These are phyloP conservation scores for Epinotia demarniana DNA, from an alignment of 2,888 invertebrate species.

Conservation along the genomic window DNA sequence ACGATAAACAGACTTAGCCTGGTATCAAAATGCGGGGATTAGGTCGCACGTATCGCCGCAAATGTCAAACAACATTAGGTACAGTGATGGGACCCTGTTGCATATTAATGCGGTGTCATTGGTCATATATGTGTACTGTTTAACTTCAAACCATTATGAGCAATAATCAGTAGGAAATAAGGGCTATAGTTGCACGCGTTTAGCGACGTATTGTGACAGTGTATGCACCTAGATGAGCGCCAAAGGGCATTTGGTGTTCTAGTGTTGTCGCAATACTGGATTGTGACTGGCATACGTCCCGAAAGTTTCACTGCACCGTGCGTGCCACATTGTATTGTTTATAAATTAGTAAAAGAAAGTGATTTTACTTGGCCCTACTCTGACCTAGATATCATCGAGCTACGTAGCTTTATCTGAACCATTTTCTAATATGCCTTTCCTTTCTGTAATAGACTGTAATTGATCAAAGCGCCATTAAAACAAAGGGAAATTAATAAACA, in stretches of 20 bases:
- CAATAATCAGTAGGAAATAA: slow-evolving; percentile 25
- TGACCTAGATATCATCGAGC: slow-evolving; percentile 14
- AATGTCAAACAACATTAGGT: slow-evolving; percentile 44
- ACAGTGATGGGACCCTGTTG: slow-evolving; percentile 28
- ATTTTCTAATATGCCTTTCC: slow-evolving; percentile 13
- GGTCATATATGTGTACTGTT: slow-evolving; percentile 38
- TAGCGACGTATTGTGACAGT: slow-evolving; percentile 10
- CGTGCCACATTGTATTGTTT: slow-evolving; percentile 33
- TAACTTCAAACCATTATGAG: slow-evolving; percentile 22
- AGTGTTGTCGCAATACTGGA: slow-evolving; percentile 50
- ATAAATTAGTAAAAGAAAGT: slow-evolving; percentile 31
- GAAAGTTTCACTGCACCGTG: slow-evolving; percentile 25
- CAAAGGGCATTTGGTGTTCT: slow-evolving; percentile 56
- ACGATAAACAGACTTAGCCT: not conserved
- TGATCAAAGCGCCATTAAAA: slow-evolving; percentile 26
- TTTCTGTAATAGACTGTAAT: slow-evolving; percentile 24
- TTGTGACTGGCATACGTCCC: slow-evolving; percentile 66
- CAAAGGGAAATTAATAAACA: slow-evolving; percentile 34
- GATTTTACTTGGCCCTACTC: slow-evolving; percentile 20
- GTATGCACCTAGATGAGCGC: slow-evolving; percentile 39
- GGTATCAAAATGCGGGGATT: slow-evolving; percentile 39
- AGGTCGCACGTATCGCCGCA: slow-evolving; percentile 37
- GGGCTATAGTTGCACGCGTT: slow-evolving; percentile 21
- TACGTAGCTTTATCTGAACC: slow-evolving; percentile 22
- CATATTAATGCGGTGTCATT: slow-evolving; percentile 45